These are phyloP conservation scores for Drosophila cognata DNA, from an alignment of 2,888 invertebrate genomes.

Conservation along the genomic window DNA sequence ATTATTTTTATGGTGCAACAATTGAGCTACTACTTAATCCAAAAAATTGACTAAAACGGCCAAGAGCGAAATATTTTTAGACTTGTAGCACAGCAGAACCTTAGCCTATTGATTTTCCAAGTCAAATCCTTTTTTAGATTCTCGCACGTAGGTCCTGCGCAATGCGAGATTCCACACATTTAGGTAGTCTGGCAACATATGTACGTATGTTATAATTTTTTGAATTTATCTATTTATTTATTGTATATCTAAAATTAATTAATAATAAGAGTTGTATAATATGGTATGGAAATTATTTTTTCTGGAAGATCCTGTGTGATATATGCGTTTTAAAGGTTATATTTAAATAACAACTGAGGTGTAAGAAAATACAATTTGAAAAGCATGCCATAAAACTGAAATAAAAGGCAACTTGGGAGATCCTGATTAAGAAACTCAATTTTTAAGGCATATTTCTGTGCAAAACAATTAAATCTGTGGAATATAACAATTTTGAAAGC, in stretches of 20 bases:
- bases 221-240: not conserved
- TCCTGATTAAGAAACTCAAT: not conserved
- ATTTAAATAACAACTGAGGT: too few relatives aligned
- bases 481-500: not conserved
- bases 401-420: not conserved
- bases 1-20: constrained; percentile 9
- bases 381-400: too few relatives aligned
- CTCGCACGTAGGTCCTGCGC: constrained; percentile 38
- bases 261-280: not conserved
- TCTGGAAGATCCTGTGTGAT: too few relatives aligned
- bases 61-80: not conserved
- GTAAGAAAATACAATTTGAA: too few relatives aligned
- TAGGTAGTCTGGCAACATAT: constrained; percentile 36
- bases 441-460: not conserved
- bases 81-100: constrained; percentile 1
- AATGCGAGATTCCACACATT: not conserved
- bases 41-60: not conserved
- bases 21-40: not conserved
- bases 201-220: not conserved
- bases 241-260: not conserved
- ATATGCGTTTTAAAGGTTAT: too few relatives aligned
- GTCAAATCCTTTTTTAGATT: not conserved
- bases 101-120: constrained; percentile 48
- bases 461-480: not conserved
- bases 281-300: not conserved